Conservation (phyloP, 2,797 vertebrate species). For the Sarcophilus harrisii region DNA sequence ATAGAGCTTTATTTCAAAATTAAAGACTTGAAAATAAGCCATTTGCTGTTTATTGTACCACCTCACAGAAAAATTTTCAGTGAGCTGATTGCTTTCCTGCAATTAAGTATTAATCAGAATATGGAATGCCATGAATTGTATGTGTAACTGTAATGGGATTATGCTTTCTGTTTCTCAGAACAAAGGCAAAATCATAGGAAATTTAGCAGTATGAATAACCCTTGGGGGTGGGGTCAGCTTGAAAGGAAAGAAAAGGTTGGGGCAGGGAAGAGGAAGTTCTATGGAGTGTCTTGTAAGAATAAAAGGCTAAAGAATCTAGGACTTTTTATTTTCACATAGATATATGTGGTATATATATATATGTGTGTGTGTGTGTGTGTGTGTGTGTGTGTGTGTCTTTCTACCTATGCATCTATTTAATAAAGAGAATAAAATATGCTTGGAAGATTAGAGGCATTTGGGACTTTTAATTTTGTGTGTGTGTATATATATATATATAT, state of each 20-base stretch:
- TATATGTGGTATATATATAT: background rate
- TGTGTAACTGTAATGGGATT: background rate
- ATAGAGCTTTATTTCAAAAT: conserved; percentile 52
- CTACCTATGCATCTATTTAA: background rate
- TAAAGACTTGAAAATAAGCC: conserved; percentile 51
- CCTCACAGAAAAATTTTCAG: background rate
- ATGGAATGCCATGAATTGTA: conserved; percentile 8
- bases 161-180: background rate
- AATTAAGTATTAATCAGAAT: conserved; percentile 41
- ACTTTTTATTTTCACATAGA: no score
- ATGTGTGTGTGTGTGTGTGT: background rate
- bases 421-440: background rate
- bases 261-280: background rate
- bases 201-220: background rate
- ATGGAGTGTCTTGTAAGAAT: background rate
- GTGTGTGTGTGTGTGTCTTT: no score
- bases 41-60: conserved; percentile 18
- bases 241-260: background rate
- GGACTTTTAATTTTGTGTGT: background rate
- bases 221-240: background rate
- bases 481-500: no score
- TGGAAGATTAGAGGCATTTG: background rate
- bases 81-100: conserved; percentile 30
- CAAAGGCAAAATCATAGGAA: background rate
- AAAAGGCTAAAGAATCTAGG: background rate